phyloP scores from a whole-genome alignment of 2,113 vertebrate species.

The Tupaia tana region DNA sequence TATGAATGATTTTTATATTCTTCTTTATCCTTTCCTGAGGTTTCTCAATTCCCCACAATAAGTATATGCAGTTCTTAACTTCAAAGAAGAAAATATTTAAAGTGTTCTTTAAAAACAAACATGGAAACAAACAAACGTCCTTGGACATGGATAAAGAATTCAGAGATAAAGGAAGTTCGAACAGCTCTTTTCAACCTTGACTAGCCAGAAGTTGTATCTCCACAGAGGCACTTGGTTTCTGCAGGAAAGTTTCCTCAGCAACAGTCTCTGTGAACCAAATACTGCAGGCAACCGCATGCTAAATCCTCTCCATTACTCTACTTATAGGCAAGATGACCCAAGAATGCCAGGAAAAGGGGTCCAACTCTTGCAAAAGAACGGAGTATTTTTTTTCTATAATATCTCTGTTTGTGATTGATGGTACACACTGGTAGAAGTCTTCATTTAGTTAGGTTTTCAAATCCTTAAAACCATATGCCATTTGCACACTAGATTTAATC shows the following conservation, averaged over 20 bases:
- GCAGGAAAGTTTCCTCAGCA: not conserved
- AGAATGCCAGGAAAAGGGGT: not conserved
- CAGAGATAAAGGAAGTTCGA: not conserved
- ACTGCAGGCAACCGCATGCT: not conserved
- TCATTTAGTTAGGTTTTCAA: not conserved
- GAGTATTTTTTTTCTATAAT: not conserved
- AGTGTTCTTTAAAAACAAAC: not conserved
- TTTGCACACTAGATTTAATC: not conserved
- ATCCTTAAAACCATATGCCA: not conserved
- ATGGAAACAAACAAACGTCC: not conserved
- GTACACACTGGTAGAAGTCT: not conserved
- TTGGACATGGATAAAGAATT: not conserved
- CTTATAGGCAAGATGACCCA: not conserved
- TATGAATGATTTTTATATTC: slow-evolving; percentile 22
- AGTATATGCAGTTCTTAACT: slow-evolving; percentile 20
- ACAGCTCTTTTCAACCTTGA: not conserved
- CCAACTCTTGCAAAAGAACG: not conserved
- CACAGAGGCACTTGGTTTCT: not conserved
- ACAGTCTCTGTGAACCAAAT: not conserved
- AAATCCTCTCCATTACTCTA: not conserved
- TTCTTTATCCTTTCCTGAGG: slow-evolving; percentile 19
- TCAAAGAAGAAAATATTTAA: slow-evolving; percentile 51
- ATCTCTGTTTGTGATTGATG: not conserved
- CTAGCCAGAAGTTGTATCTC: not conserved
- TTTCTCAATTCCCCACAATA: slow-evolving; percentile 41